A percentile compares a stretch with the other conserved stretches of the same genome.
phyloP scores from a whole-genome alignment of 2,888 invertebrate genomes.

The Rhyacophila evoluta region DNA sequence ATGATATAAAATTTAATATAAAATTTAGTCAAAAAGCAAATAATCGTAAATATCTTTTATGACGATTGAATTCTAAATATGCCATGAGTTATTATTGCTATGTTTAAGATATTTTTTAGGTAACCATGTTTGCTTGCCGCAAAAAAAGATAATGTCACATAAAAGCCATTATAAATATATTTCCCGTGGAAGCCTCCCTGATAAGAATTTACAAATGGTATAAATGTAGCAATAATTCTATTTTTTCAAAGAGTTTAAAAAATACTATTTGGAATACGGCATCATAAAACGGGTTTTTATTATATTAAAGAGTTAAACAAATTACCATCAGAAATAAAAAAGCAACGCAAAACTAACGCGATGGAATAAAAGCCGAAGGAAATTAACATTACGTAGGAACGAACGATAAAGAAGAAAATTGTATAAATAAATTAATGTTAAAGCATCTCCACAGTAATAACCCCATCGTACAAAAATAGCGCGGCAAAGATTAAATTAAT shows the following conservation, averaged over 20 bases:
- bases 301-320: constrained; percentile 24
- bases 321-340: neutral
- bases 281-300: neutral
- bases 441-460: constrained; percentile 2
- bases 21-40: no score
- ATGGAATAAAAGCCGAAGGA: constrained; percentile 10
- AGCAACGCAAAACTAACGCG: neutral
- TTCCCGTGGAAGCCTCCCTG: no score
- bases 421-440: constrained; percentile 16
- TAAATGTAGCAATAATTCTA: no score
- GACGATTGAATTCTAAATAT: no score
- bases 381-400: constrained; percentile 4
- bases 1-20: no score
- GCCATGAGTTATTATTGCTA: no score
- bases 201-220: no score
- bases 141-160: no score
- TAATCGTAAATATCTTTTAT: no score
- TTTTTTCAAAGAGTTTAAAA: neutral
- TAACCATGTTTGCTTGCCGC: no score
- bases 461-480: constrained; percentile 14
- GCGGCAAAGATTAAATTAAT: constrained; percentile 18
- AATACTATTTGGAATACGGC: neutral
- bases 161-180: no score
- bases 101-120: no score
- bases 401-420: constrained; percentile 24